A percentile compares a stretch with the other conserved stretches of the same genome.
phyloP scores from a whole-genome alignment of 2,888 invertebrate species.

The Automeris io region DNA sequence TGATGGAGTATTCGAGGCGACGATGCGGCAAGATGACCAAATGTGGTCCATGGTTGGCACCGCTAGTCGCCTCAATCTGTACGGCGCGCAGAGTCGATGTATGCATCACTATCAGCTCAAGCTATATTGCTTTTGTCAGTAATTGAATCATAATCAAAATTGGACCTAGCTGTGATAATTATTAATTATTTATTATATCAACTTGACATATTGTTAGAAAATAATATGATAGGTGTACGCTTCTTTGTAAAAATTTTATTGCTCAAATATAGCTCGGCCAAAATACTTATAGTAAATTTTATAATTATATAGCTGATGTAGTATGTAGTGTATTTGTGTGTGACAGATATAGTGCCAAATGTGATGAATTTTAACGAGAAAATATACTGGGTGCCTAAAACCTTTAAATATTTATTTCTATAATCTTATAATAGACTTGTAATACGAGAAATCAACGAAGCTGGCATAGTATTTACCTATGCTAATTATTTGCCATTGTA shows the following conservation, averaged over 20 bases:
- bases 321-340: no score
- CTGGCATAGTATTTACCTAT: no score
- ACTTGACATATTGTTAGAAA: background rate
- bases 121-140: conserved; percentile 84
- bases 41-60: conserved; percentile 80
- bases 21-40: conserved; percentile 67
- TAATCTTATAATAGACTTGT: no score
- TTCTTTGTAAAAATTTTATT: background rate
- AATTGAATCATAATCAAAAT: conserved; percentile 14
- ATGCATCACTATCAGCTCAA: conserved; percentile 85
- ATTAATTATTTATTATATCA: conserved; percentile 12
- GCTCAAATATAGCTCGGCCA: background rate
- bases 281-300: background rate
- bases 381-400: no score
- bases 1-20: conserved; percentile 86
- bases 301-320: no score
- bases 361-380: no score
- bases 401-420: no score
- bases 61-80: conserved; percentile 86
- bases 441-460: no score
- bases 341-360: no score
- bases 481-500: no score
- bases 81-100: conserved; percentile 88
- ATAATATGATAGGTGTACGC: background rate
- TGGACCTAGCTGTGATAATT: conserved; percentile 34